Evolutionary conservation across 2,797 vertebrate genomes (phyloP).

Genomic region (Ceryle rudis): DNA sequence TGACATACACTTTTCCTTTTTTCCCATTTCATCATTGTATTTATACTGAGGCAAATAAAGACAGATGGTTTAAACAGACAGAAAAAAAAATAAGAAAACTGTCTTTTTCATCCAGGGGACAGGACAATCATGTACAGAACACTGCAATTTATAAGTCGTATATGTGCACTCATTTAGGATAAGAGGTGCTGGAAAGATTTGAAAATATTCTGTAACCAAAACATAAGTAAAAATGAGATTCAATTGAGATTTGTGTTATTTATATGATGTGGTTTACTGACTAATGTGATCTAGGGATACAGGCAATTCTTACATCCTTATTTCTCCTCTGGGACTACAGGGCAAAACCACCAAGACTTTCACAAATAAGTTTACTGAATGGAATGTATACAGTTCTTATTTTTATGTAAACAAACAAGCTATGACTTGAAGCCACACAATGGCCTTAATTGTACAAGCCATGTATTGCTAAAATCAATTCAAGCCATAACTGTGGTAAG

Average conservation of each 20-base stretch:
- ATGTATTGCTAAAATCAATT: slow-evolving; percentile 66
- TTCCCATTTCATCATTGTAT: not conserved
- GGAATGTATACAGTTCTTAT: slow-evolving; percentile 60
- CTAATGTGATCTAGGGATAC: slow-evolving; percentile 20
- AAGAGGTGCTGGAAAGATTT: not conserved
- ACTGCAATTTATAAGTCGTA: not conserved
- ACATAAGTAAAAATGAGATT: slow-evolving; percentile 3
- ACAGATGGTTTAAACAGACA: not conserved
- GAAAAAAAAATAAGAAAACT: not conserved
- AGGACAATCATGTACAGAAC: not conserved
- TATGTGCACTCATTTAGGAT: not conserved
- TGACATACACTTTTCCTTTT: not conserved
- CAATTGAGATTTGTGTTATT: slow-evolving; percentile 25
- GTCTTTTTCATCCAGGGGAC: not conserved
- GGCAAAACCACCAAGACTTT: slow-evolving; percentile 46
- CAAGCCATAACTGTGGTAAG: slow-evolving; percentile 56
- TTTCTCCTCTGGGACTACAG: slow-evolving; percentile 50
- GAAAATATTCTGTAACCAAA: not conserved
- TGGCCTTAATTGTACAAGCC: slow-evolving; percentile 68
- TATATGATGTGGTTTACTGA: not conserved
- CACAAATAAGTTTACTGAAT: slow-evolving; percentile 63
- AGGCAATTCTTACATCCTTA: slow-evolving; percentile 28
- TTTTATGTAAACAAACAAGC: slow-evolving; percentile 74
- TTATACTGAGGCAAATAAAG: not conserved
- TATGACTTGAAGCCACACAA: slow-evolving; percentile 63